A percentile compares a stretch with the other conserved stretches of the same genome.
Conservation (phyloP, 1,140 invertebrate genomes). For the Ruditapes philippinarum region DNA sequence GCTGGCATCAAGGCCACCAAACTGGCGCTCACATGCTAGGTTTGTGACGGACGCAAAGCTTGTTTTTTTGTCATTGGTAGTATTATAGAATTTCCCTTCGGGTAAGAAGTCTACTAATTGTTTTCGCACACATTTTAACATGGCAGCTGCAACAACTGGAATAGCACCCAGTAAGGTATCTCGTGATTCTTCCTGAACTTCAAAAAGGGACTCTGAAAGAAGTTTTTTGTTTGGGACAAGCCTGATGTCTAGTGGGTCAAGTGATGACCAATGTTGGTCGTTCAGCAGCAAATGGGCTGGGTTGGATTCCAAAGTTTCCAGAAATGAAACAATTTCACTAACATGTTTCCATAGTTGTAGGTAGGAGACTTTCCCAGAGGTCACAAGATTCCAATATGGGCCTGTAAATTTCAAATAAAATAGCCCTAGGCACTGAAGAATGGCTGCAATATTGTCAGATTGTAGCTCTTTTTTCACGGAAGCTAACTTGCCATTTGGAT, state of each 20-base stretch:
- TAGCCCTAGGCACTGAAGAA: not conserved
- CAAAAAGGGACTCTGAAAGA: too few relatives aligned
- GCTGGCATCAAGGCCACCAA: conserved; percentile 19
- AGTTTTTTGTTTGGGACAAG: too few relatives aligned
- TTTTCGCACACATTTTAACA: too few relatives aligned
- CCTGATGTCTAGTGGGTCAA: not conserved
- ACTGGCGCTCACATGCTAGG: conserved; percentile 11
- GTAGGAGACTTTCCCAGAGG: not conserved
- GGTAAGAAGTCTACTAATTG: too few relatives aligned
- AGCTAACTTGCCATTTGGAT: too few relatives aligned
- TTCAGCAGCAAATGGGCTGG: not conserved
- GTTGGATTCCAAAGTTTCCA: not conserved
- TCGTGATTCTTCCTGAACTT: too few relatives aligned
- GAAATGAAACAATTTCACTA: not conserved
- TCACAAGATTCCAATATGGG: conserved; percentile 5
- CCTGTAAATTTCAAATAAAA: not conserved
- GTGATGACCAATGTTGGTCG: not conserved
- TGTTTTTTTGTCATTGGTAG: too few relatives aligned
- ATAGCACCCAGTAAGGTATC: too few relatives aligned
- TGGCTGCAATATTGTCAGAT: not conserved
- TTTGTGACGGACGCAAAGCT: too few relatives aligned
- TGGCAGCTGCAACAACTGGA: too few relatives aligned
- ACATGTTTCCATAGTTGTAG: not conserved
- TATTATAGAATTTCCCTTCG: too few relatives aligned
- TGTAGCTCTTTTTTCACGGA: not conserved